These are phyloP conservation scores for Tetragonula carbonaria DNA, from an alignment of 2,888 invertebrate species.

Conservation along the genomic window DNA sequence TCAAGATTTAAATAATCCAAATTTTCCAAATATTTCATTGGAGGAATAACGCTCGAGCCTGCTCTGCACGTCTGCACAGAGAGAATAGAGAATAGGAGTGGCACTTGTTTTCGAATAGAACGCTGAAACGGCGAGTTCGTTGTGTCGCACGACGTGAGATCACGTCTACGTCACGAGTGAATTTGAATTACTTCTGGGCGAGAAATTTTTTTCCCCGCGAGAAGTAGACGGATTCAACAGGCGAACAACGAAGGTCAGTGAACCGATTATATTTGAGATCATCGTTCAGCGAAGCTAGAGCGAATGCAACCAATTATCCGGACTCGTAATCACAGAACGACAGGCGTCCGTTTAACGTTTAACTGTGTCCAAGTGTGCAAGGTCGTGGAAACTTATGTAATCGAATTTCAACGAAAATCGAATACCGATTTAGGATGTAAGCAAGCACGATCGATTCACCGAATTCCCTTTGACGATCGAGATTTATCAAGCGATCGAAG, in stretches of 20 bases:
- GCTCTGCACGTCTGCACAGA: no score
- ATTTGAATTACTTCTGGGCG: neutral
- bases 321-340: conserved; percentile 41
- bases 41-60: no score
- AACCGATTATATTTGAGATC: conserved; percentile 40
- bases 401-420: conserved; percentile 30
- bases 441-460: neutral
- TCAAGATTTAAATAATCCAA: no score
- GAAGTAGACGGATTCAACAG: neutral
- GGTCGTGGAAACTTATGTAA: conserved; percentile 40
- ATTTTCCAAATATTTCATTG: no score
- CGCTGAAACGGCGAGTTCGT: neutral
- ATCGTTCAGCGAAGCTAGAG: neutral
- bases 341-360: conserved; percentile 22
- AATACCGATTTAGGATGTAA: neutral
- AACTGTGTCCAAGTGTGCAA: conserved; percentile 23
- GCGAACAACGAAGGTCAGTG: conserved; percentile 38
- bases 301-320: conserved; percentile 48
- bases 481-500: no score
- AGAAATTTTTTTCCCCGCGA: neutral
- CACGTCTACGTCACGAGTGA: neutral
- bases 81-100: neutral
- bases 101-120: neutral
- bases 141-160: neutral
- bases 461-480: neutral